Percentiles rank a stretch among this genome's conserved stretches.
Conservation (phyloP, 2,113 vertebrate genomes). For the Hyperopisus bebe region DNA sequence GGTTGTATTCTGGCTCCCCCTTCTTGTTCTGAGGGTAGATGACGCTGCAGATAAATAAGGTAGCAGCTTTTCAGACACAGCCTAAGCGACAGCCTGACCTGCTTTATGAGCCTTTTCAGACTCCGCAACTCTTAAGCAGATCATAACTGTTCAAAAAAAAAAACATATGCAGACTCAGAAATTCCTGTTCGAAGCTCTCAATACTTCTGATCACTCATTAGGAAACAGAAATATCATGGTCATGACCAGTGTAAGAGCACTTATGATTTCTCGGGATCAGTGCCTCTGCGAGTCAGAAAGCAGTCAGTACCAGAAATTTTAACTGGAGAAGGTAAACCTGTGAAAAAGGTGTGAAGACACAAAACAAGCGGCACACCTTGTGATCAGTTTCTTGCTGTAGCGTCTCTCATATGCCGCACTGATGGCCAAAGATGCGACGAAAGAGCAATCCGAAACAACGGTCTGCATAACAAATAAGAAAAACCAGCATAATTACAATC, state of each 20-base stretch:
- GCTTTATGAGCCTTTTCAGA: neutral
- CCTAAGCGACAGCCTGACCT: no score
- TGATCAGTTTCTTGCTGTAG: slow-evolving; percentile 95
- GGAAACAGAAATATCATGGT: neutral
- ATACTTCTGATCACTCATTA: neutral
- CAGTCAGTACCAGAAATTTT: neutral
- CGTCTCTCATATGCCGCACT: slow-evolving; percentile 95
- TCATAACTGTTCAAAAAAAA: neutral
- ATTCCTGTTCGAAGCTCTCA: neutral
- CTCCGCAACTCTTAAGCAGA: neutral
- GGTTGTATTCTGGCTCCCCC: slow-evolving; percentile 93
- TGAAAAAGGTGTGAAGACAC: neutral
- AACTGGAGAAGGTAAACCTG: neutral
- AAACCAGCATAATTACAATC: neutral
- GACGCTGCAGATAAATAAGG: slow-evolving; percentile 63
- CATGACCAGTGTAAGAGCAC: neutral
- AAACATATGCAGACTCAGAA: neutral
- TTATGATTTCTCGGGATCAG: neutral
- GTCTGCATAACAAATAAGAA: slow-evolving; percentile 60
- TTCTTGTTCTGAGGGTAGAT: slow-evolving; percentile 97
- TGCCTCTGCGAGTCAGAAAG: neutral
- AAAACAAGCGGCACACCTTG: slow-evolving; percentile 65
- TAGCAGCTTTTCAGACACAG: slow-evolving; percentile 8
- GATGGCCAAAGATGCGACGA: slow-evolving; percentile 93
- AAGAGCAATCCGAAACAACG: slow-evolving; percentile 96